Conservation (phyloP, 2,888 invertebrate genomes). For the Heliconius aoede region DNA sequence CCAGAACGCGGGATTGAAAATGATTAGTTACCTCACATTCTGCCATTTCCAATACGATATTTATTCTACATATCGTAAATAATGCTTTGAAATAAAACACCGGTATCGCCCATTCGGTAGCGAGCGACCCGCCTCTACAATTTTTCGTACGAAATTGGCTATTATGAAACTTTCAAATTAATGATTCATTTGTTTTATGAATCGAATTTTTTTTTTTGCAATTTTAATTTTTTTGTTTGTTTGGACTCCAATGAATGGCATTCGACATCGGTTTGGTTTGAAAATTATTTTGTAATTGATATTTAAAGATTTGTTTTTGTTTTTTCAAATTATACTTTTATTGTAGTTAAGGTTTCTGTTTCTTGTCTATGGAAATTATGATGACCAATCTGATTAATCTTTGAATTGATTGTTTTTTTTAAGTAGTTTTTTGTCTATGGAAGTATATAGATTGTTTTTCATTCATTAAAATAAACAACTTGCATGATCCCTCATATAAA, state of each 20-base stretch:
- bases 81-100: constrained; percentile 42
- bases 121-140: constrained; percentile 38
- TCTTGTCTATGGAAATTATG: neutral
- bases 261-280: constrained; percentile 1
- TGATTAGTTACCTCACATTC: neutral
- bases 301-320: neutral
- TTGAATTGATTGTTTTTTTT: no score
- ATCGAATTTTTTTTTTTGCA: neutral
- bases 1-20: neutral
- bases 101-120: constrained; percentile 34
- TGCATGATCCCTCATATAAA: neutral
- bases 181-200: constrained; percentile 23
- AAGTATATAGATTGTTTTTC: no score
- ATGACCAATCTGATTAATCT: neutral
- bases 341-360: neutral
- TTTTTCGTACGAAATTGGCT: constrained; percentile 43
- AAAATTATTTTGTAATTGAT: neutral
- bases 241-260: neutral
- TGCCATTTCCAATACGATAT: constrained; percentile 12
- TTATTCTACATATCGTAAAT: constrained; percentile 35
- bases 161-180: constrained; percentile 40
- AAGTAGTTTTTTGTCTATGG: no score
- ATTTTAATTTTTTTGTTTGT: neutral
- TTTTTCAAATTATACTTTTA: neutral
- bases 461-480: no score